phyloP scores from a whole-genome alignment of 2,888 invertebrate species.

The Endotricha flammealis region DNA sequence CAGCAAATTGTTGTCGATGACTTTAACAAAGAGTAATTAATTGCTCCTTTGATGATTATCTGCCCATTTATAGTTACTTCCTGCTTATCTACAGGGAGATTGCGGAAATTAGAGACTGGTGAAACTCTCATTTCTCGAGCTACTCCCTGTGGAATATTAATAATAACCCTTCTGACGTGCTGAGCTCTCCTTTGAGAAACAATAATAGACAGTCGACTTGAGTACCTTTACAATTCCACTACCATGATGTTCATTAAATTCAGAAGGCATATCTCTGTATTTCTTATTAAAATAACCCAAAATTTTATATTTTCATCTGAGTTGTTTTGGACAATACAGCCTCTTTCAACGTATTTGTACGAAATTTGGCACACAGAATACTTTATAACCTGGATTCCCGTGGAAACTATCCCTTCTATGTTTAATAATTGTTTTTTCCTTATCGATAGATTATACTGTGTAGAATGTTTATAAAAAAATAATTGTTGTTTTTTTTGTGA shows the following conservation, averaged over 20 bases:
- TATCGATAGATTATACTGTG: too few relatives aligned
- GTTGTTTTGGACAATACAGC: too few relatives aligned
- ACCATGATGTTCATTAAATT: constrained; percentile 1
- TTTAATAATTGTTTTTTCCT: too few relatives aligned
- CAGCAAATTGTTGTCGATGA: not conserved
- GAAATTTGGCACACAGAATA: too few relatives aligned
- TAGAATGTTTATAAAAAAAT: too few relatives aligned
- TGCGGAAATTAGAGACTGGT: constrained; percentile 17
- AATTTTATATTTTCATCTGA: too few relatives aligned
- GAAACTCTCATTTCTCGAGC: constrained; percentile 15
- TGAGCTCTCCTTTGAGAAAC: constrained; percentile 1
- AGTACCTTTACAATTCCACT: constrained; percentile 2
- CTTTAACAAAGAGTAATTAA: not conserved
- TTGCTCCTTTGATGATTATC: not conserved
- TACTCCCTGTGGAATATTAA: constrained; percentile 8
- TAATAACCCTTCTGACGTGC: constrained; percentile 8
- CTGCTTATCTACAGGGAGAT: constrained; percentile 10
- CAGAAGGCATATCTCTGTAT: too few relatives aligned
- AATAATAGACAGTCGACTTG: constrained; percentile 2
- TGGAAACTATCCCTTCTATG: too few relatives aligned
- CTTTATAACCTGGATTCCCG: too few relatives aligned
- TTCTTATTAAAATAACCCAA: too few relatives aligned
- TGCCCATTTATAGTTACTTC: constrained; percentile 2
- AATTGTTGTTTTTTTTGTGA: too few relatives aligned
- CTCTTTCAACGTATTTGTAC: too few relatives aligned